phyloP scores from a whole-genome alignment of 2,888 invertebrate species.

The Prosapia bicincta region DNA sequence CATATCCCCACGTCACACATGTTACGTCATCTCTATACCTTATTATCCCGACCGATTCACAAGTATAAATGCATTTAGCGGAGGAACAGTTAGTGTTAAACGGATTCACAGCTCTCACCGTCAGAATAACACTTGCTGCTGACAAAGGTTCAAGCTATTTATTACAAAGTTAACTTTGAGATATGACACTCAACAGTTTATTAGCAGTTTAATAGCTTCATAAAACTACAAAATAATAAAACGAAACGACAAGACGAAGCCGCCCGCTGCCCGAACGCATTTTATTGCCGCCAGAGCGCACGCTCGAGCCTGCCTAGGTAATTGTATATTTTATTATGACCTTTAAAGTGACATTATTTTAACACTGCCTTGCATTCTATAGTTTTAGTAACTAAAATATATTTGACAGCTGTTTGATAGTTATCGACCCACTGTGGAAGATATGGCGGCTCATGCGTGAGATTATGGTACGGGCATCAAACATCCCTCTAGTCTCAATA shows the following conservation, averaged over 20 bases:
- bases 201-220: neutral
- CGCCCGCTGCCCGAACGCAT: neutral
- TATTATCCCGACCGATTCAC: neutral
- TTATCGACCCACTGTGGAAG: no score
- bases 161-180: neutral
- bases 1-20: no score
- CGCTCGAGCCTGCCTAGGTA: neutral
- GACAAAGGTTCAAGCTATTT: no score
- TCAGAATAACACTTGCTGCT: neutral
- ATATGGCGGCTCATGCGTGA: no score
- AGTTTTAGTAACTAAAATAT: no score
- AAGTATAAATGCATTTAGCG: neutral
- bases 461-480: no score
- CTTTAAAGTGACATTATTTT: no score
- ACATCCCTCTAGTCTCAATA: no score
- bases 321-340: neutral
- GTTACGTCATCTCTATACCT: neutral
- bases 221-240: slow-evolving; percentile 2
- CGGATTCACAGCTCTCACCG: neutral
- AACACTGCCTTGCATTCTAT: no score
- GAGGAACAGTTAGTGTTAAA: neutral
- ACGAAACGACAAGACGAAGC: neutral
- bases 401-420: no score
- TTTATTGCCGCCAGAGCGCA: neutral
- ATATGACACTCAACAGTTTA: neutral